A percentile compares a stretch with the other conserved stretches of the same genome.
These are phyloP conservation scores for Camponotus pennsylvanicus DNA, from an alignment of 1,140 invertebrate genomes.

Conservation along the genomic window DNA sequence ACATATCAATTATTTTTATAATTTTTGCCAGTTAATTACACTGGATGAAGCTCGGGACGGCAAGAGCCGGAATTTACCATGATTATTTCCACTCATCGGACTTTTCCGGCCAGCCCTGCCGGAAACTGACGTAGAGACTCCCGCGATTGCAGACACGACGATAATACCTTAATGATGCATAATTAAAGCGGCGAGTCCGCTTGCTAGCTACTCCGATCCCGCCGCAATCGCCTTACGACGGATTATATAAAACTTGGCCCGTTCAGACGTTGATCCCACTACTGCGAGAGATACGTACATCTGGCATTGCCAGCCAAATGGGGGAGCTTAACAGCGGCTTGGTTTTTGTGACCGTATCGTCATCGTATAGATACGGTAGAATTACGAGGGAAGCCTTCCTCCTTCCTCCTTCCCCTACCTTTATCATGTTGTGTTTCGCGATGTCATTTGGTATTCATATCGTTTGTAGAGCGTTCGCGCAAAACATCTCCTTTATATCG, in stretches of 20 bases:
- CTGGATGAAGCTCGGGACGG: too few relatives aligned
- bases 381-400: slow-evolving; percentile 11
- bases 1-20: too few relatives aligned
- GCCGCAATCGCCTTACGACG: slow-evolving; percentile 45
- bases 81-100: too few relatives aligned
- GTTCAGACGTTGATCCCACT: slow-evolving; percentile 53
- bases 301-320: slow-evolving; percentile 1
- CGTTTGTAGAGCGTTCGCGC: slow-evolving; percentile 37
- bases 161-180: slow-evolving; percentile 41
- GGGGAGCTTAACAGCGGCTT: slow-evolving; percentile 25
- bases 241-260: slow-evolving; percentile 55
- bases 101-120: too few relatives aligned
- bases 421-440: neutral
- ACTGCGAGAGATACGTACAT: slow-evolving; percentile 25
- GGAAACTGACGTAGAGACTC: neutral
- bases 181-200: slow-evolving; percentile 44
- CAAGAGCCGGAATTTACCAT: too few relatives aligned
- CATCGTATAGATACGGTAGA: slow-evolving; percentile 27
- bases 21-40: too few relatives aligned
- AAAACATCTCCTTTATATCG: slow-evolving; percentile 51
- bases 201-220: slow-evolving; percentile 1
- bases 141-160: neutral
- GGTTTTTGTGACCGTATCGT: slow-evolving; percentile 30
- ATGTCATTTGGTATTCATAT: slow-evolving; percentile 66
- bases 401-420: too few relatives aligned